Percentiles rank a stretch among this genome's conserved stretches.
Evolutionary conservation across 2,113 vertebrate species (phyloP).

Genomic region (Rattus rattus): DNA sequence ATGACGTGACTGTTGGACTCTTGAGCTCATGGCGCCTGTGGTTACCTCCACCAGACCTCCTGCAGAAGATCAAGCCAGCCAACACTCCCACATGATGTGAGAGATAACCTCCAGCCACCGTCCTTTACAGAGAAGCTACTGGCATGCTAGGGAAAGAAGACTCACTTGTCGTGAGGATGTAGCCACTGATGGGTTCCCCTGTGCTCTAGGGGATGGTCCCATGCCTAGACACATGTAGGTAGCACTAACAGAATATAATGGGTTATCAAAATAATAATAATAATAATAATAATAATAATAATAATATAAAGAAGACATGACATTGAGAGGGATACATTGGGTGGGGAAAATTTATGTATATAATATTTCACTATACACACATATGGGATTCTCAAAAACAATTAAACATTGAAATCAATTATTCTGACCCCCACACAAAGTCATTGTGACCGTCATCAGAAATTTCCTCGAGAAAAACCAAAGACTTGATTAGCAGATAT

Average conservation of each 20-base stretch:
- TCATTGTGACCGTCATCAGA: constrained; percentile 8
- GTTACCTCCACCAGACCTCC: background rate
- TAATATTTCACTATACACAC: background rate
- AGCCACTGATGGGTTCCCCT: background rate
- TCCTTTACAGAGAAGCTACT: background rate
- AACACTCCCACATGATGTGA: no score
- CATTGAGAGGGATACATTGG: background rate
- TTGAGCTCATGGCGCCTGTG: no score
- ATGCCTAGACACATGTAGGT: background rate
- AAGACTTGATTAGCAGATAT: constrained; percentile 43
- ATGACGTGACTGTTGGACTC: background rate
- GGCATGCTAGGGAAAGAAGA: background rate
- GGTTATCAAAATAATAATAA: no score
- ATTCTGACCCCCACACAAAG: background rate
- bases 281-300: background rate
- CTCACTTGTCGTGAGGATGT: background rate
- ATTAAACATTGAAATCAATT: background rate
- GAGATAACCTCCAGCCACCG: background rate
- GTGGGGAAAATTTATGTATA: background rate
- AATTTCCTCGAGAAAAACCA: constrained; percentile 54
- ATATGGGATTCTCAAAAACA: background rate
- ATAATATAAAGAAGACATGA: background rate
- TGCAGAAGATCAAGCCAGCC: background rate
- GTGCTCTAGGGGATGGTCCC: no score
- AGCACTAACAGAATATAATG: background rate